Evolutionary conservation across 1,140 invertebrate genomes (phyloP).

Genomic region (Drosophila chauvacae): DNA sequence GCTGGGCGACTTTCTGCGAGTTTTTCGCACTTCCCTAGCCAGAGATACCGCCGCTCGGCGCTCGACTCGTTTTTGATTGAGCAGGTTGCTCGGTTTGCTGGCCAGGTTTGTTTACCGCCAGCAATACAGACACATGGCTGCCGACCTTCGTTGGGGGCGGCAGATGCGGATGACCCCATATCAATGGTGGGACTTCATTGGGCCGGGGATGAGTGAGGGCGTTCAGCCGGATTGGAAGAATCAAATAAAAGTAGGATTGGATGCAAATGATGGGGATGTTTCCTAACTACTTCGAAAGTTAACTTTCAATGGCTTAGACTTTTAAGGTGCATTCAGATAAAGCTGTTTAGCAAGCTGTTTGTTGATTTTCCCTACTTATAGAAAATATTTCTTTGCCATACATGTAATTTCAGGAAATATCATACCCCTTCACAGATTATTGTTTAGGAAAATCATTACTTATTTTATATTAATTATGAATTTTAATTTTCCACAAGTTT

Average conservation of each 20-base stretch:
- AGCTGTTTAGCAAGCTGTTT: no score
- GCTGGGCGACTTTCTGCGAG: conserved; percentile 32
- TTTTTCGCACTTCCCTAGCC: conserved; percentile 38
- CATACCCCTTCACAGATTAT: neutral
- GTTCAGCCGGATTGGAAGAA: conserved; percentile 30
- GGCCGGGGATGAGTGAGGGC: conserved; percentile 27
- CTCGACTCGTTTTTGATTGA: conserved; percentile 18
- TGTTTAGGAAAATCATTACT: no score
- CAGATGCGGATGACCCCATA: conserved; percentile 9
- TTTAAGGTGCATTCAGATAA: no score
- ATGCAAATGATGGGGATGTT: neutral
- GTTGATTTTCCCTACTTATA: no score
- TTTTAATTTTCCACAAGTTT: no score
- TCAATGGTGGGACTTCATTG: neutral
- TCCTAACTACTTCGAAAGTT: neutral
- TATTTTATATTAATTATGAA: no score
- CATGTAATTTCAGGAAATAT: neutral
- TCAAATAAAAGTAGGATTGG: neutral
- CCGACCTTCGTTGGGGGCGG: conserved; percentile 30
- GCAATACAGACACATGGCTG: conserved; percentile 15
- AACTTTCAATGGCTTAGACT: neutral
- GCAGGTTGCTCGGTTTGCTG: conserved; percentile 16
- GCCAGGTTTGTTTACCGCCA: conserved; percentile 14
- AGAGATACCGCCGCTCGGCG: conserved; percentile 22
- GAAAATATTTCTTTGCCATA: neutral